Percentiles rank a stretch among this genome's conserved stretches.
phyloP scores from a whole-genome alignment of 2,888 invertebrate genomes.

The Cremastinae sp. region DNA sequence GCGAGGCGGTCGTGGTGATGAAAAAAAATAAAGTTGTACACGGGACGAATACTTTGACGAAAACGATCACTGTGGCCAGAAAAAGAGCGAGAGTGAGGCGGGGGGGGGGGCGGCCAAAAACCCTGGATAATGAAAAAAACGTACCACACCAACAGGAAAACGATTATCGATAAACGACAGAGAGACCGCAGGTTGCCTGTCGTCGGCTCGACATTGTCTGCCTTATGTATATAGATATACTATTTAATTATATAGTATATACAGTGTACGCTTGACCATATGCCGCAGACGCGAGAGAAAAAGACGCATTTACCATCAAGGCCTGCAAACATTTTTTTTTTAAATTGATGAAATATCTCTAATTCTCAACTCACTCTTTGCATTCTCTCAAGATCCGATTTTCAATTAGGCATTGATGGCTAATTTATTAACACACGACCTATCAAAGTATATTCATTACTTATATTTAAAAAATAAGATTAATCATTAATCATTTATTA shows the following conservation, averaged over 20 bases:
- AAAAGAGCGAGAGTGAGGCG: conserved; percentile 16
- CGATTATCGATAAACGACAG: conserved; percentile 76
- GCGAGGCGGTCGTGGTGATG: conserved; percentile 29
- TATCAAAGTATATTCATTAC: too few species aligned
- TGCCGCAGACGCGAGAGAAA: conserved; percentile 53
- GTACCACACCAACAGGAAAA: conserved; percentile 59
- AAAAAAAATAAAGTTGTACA: conserved; percentile 28
- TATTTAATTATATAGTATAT: conserved; percentile 17
- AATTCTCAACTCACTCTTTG: too few species aligned
- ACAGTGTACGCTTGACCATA: conserved; percentile 54
- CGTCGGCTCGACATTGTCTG: conserved; percentile 63
- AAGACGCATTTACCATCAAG: not conserved
- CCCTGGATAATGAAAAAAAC: conserved; percentile 27
- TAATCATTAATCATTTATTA: too few species aligned
- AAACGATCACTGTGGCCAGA: conserved; percentile 44
- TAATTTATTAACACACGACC: too few species aligned
- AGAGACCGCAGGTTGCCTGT: conserved; percentile 75
- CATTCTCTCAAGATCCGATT: too few species aligned
- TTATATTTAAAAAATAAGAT: too few species aligned
- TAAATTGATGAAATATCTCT: too few species aligned
- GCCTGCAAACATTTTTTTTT: not conserved
- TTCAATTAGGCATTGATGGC: too few species aligned
- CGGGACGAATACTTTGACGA: conserved; percentile 34
- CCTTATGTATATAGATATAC: conserved; percentile 30
- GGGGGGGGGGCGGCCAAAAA: conserved; percentile 55